These are phyloP conservation scores for Lordiphosa fenestrarum DNA, from an alignment of 2,888 invertebrate genomes.

Conservation along the genomic window DNA sequence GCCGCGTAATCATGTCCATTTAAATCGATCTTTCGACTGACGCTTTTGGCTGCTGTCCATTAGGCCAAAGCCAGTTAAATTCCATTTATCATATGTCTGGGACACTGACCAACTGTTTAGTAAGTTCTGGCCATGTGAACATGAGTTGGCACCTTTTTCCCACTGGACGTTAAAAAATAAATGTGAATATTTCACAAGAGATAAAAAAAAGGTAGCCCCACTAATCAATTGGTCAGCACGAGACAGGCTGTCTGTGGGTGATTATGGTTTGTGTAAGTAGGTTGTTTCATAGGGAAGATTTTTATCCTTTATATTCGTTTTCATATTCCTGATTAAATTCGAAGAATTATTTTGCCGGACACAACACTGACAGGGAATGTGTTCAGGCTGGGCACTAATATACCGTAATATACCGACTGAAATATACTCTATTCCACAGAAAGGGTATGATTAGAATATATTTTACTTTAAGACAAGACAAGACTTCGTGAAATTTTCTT, in stretches of 20 bases:
- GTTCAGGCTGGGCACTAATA: too few species aligned
- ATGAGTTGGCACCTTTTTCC: constrained; percentile 54
- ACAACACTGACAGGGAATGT: too few species aligned
- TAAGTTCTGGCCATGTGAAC: constrained; percentile 37
- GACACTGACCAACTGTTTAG: constrained; percentile 60
- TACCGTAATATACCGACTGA: too few species aligned
- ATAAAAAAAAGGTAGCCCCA: constrained; percentile 25
- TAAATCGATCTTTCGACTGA: constrained; percentile 53
- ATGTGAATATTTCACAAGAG: neutral
- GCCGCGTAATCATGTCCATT: constrained; percentile 55
- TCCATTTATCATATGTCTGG: constrained; percentile 39
- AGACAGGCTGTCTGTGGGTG: constrained; percentile 42
- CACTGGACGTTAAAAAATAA: constrained; percentile 18
- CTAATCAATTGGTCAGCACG: constrained; percentile 43
- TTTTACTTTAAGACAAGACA: too few species aligned
- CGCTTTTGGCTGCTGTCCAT: constrained; percentile 50
- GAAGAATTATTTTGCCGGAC: too few species aligned
- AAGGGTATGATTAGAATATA: too few species aligned
- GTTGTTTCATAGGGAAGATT: neutral
- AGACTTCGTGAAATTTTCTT: too few species aligned
- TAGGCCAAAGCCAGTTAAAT: constrained; percentile 32
- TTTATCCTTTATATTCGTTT: neutral
- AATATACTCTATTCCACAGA: too few species aligned
- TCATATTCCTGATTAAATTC: too few species aligned
- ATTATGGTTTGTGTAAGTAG: constrained; percentile 3